Base-by-base conservation (phyloP, 2,888 invertebrate species). In the Hanleya hanleyi region DNA sequence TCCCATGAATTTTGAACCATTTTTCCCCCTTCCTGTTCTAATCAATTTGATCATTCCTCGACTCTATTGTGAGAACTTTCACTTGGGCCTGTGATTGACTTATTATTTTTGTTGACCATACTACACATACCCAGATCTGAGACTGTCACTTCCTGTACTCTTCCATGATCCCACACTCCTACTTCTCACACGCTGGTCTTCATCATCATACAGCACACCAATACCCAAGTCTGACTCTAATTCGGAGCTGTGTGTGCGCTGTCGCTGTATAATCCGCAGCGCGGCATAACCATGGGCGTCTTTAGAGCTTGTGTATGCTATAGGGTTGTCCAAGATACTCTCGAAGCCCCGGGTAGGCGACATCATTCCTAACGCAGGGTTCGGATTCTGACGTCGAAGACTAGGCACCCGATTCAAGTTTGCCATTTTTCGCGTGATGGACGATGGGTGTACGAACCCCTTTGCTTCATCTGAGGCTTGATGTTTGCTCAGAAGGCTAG, bases 211-310 rank as follows among this genome's bases (percentile, higher is more conserved):
- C 66, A 83, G 71, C 18, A 66, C 72, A 47, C 73, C 78, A 12
- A 83, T 69, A 15, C 81, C 81, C 66, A 78, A 78, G 47, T 84
- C 84, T 26, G 83, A 81, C 69, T 87, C 86, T 15, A 79, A 78
- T 64, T 87, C 87, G 2, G 84, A 77, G 73, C 87, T 87, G 65
- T 82, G 76, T 35, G 86, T 81, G n/a, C 89, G 76, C 64, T 86
- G 84, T 57, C 88, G 81, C 76, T 89, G 88, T 38, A 91, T 84
- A 9, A 86, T 86, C 69, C 89, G 79, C 36, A 91, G 80, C 1
- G 90, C 87, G 18, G 89, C 90, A 79, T 90, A 91, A 22, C 91
- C 91, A 32, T 86, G 75, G 2, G 88, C 88, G 79, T 91, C 90
- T 22, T 88, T 75, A 6, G 87, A 80, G 61, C 88, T 89, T 0